Evolutionary conservation across 2,797 vertebrate genomes (phyloP), one percentile per base, ranked within the genome.

Genomic region (Cottoperca gobio): DNA sequence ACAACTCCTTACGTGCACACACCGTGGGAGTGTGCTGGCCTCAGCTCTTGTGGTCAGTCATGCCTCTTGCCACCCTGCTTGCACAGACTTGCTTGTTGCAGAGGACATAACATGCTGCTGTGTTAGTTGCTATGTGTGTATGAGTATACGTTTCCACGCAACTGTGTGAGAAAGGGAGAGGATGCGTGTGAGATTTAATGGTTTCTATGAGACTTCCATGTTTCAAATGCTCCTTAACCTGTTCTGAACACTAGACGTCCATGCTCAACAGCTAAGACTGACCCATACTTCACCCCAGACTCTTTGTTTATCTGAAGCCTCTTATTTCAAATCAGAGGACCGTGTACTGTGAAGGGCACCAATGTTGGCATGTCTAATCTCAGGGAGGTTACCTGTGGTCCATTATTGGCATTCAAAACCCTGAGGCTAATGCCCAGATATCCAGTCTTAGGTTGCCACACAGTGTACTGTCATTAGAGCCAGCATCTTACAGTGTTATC

Each of bases 401-500:
- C 53, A 35, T 55, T 49, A n/a, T 21, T 63, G 76, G 66, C 75
- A 64, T 70, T n/a, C 62, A 17, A 42, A 83, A 70, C 60, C 60
- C 37, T 5, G 50, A 39, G 17, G 54, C 60, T 23, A 76, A 28
- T 40, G 55, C 45, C 63, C 77, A 78, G 70, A 73, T 65, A 21
- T 57, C 40, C 55, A 24, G 74, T 59, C 70, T 76, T 71, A 57
- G 60, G 35, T 66, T 59, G 73, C 81, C 21, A 46, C 68, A 49
- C 55, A 33, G 49, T 50, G 74, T 68, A 5, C 59, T 43, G 65
- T 72, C 76, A 81, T 65, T 17, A 83, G 60, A 83, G 79, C 80
- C 81, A 55, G 21, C 75, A 60, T 26, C 78, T 75, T 58, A 39
- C 10, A n/a, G 67, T 79, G 86, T 87, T 70, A 83, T 80, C 79